phyloP scores from a whole-genome alignment of 2,797 vertebrate genomes.

The Spinibarbus caldwelli region DNA sequence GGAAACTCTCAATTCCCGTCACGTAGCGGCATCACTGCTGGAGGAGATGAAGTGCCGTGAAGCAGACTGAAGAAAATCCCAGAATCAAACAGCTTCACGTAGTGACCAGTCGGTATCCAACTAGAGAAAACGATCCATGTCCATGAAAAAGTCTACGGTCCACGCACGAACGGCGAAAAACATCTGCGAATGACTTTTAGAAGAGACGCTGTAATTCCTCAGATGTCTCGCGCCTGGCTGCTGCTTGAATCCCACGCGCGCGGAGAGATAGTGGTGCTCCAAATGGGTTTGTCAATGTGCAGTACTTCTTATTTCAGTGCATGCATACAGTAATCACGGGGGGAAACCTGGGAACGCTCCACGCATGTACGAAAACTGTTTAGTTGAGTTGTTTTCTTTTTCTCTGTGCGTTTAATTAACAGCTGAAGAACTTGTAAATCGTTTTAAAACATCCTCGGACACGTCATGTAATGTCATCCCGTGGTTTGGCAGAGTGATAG shows the following conservation, averaged over 20 bases:
- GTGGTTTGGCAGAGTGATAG: slow-evolving; percentile 54
- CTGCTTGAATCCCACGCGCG: slow-evolving; percentile 71
- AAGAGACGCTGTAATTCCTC: slow-evolving; percentile 75
- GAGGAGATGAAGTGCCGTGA: slow-evolving; percentile 74
- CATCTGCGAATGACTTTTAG: slow-evolving; percentile 70
- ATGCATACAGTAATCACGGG: slow-evolving; percentile 42
- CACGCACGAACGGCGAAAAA: slow-evolving; percentile 62
- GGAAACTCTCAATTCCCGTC: slow-evolving; percentile 73
- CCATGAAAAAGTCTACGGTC: slow-evolving; percentile 72
- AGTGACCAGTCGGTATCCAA: slow-evolving; percentile 69
- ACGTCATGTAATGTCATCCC: slow-evolving; percentile 62
- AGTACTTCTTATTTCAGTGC: slow-evolving; percentile 58
- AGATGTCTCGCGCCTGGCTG: slow-evolving; percentile 66
- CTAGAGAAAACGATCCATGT: slow-evolving; percentile 79
- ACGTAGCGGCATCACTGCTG: slow-evolving; percentile 80
- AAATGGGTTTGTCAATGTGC: slow-evolving; percentile 68
- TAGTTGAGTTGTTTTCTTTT: slow-evolving; percentile 46
- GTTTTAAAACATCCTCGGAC: no score
- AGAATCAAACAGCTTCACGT: slow-evolving; percentile 63
- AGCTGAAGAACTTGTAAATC: background rate
- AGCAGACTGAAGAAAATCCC: slow-evolving; percentile 74
- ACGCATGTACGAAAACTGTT: slow-evolving; percentile 36
- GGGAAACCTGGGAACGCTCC: slow-evolving; percentile 43
- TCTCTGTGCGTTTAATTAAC: slow-evolving; percentile 10
- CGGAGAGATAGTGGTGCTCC: slow-evolving; percentile 73